Conservation (phyloP, 1,140 invertebrate species). For the Orchesella cincta region DNA sequence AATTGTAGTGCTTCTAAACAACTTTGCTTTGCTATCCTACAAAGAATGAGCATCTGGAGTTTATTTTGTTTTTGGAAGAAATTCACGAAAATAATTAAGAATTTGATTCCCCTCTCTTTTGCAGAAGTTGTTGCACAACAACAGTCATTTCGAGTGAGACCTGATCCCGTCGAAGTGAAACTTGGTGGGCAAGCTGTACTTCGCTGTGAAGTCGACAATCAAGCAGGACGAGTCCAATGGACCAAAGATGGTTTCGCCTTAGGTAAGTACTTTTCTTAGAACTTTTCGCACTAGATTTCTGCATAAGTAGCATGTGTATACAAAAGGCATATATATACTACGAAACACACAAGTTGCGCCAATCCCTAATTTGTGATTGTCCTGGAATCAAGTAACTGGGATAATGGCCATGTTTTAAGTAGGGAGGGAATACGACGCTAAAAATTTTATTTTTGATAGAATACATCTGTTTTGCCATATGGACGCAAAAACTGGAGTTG, state of each 20-base stretch:
- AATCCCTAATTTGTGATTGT: constrained; percentile 6
- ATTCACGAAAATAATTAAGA: constrained; percentile 5
- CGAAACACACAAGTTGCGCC: neutral
- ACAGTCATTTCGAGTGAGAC: constrained; percentile 44
- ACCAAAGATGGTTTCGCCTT: constrained; percentile 90
- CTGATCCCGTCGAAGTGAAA: constrained; percentile 43
- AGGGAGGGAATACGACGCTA: neutral
- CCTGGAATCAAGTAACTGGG: no score
- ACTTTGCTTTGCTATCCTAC: no score
- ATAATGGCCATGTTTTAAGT: neutral
- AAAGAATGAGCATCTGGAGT: no score
- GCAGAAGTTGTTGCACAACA: constrained; percentile 39
- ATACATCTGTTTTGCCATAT: constrained; percentile 16
- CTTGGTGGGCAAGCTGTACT: constrained; percentile 43
- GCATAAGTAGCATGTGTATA: neutral
- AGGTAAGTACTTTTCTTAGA: constrained; percentile 76
- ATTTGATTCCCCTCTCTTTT: constrained; percentile 25
- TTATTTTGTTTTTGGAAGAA: no score
- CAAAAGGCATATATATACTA: neutral
- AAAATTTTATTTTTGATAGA: constrained; percentile 15
- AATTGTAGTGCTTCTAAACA: no score
- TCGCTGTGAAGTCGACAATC: constrained; percentile 76
- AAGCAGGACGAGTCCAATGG: constrained; percentile 87
- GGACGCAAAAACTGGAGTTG: constrained; percentile 3
- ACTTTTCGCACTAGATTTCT: no score